A percentile compares a stretch with the other conserved stretches of the same genome.
phyloP scores from a whole-genome alignment of 2,113 vertebrate species.

The Lucifuga dentata region DNA sequence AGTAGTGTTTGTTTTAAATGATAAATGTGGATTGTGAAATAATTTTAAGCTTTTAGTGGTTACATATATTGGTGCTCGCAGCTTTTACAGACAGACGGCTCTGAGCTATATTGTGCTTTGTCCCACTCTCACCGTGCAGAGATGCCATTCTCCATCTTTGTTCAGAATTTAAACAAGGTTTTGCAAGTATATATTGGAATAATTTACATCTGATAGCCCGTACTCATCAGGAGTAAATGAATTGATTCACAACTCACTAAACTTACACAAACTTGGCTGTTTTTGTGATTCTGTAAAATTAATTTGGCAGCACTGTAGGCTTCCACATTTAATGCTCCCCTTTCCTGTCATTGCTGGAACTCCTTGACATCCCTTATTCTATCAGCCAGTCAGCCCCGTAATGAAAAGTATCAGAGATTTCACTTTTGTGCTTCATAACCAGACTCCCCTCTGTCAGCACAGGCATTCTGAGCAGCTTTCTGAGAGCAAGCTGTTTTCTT shows the following conservation, averaged over 20 bases:
- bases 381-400: background rate
- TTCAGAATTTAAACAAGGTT: background rate
- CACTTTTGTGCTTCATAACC: background rate
- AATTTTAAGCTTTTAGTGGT: background rate
- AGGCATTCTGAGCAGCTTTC: slow-evolving; percentile 13
- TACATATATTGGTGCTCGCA: background rate
- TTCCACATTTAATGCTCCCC: background rate
- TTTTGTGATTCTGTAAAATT: background rate
- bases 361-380: background rate
- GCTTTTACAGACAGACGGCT: background rate
- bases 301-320: too few relatives aligned
- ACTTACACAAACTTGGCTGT: too few relatives aligned
- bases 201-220: background rate
- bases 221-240: background rate
- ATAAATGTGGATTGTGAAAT: slow-evolving; percentile 13
- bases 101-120: background rate
- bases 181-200: background rate
- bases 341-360: background rate
- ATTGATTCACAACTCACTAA: too few relatives aligned
- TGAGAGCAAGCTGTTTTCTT: slow-evolving; percentile 38
- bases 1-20: background rate
- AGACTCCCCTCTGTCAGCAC: slow-evolving; percentile 2
- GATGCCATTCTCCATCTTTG: background rate
- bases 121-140: background rate
- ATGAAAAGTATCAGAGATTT: slow-evolving; percentile 18